Base-by-base conservation (phyloP, 2,888 invertebrate species). In the Tenodera sinensis region DNA sequence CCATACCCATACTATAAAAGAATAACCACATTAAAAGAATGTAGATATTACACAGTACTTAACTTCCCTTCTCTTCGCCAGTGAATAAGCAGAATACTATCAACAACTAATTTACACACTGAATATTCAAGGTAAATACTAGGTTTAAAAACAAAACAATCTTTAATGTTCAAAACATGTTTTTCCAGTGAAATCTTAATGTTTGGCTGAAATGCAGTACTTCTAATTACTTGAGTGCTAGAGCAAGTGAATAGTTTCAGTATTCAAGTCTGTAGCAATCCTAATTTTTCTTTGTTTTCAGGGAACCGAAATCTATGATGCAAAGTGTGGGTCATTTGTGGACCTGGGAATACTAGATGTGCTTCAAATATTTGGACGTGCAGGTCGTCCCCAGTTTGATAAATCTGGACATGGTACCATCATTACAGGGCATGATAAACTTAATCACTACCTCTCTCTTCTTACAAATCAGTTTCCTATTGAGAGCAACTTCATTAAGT, bases 261-360 rank as follows among this genome's bases (percentile, higher is more conserved):
- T 88, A 83, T 71, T 89, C 28, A 14, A 34, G 71, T 30, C 28
- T 83, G 81, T 28, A 54, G 81, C 82, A 47, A 14, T 85, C 83
- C 87, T 85, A 20, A 83, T 88, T 82, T 88, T n/a, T 89, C 81
- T 88, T 89, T 90, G 89, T 91, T 92, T 92, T 28, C 93, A 97
- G 97, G 98, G 99, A 47, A 99, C 99, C 14, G 98, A 99, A 93
- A 97, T 99, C 91, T 99, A 99, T 93, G 99, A 99, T 94, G 97
- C 99, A 34, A 98, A 98, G 91, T 97, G 97, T 92, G 99, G 99
- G 4, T 95, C 97, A 0, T 99, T 98, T 93, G 96, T 99, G 0
- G 99, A 99, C 93, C 94, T 99, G 84, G 98, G 98, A 89, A 99
- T 99, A 91, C 94, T 99, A 90, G 99, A 99, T 93, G 99, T 99